A percentile compares a stretch with the other conserved stretches of the same genome.
Conservation (phyloP, 37 sponge, comb jelly and placozoan genomes). For the Aphrocallistes beatrix region DNA sequence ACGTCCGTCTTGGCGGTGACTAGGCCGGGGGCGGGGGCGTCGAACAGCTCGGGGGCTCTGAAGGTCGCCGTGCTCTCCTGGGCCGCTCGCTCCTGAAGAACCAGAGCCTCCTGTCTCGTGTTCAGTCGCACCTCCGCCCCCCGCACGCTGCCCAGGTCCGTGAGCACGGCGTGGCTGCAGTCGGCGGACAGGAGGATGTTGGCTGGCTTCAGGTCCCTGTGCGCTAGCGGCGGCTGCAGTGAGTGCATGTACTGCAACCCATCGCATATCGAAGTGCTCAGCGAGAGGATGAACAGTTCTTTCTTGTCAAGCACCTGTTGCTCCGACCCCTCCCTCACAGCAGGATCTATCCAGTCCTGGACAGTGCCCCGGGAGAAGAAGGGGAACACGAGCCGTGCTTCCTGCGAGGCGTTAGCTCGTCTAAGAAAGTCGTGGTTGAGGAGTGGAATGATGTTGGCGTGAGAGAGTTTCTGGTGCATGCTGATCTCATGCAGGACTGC, state of each 20-base stretch:
- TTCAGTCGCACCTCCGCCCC: conserved; percentile 24
- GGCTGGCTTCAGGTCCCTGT: conserved; percentile 68
- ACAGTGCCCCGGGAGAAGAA: conserved; percentile 66
- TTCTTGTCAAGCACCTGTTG: conserved; percentile 20
- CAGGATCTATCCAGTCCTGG: conserved; percentile 47
- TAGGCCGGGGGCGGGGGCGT: conserved; percentile 51
- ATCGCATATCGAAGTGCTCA: conserved; percentile 44
- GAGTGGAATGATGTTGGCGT: not conserved
- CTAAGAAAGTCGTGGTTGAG: not conserved
- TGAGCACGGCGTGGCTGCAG: conserved; percentile 43
- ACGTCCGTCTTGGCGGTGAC: conserved; percentile 65
- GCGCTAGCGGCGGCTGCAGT: conserved; percentile 46
- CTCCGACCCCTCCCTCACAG: not conserved
- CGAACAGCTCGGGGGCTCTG: conserved; percentile 90
- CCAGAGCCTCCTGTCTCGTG: conserved; percentile 67
- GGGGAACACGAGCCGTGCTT: conserved; percentile 64
- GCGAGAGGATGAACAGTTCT: conserved; percentile 38
- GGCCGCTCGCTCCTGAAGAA: conserved; percentile 68
- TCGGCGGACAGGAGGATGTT: conserved; percentile 58
- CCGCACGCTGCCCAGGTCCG: conserved; percentile 77
- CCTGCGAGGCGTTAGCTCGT: not conserved
- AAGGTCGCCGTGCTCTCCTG: conserved; percentile 61
- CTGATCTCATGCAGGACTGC: conserved; percentile 51
- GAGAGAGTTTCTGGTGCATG: conserved; percentile 27
- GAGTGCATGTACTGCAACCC: conserved; percentile 57